Evolutionary conservation across 2,888 invertebrate species (phyloP).

Genomic region (Argyresthia goedartella): DNA sequence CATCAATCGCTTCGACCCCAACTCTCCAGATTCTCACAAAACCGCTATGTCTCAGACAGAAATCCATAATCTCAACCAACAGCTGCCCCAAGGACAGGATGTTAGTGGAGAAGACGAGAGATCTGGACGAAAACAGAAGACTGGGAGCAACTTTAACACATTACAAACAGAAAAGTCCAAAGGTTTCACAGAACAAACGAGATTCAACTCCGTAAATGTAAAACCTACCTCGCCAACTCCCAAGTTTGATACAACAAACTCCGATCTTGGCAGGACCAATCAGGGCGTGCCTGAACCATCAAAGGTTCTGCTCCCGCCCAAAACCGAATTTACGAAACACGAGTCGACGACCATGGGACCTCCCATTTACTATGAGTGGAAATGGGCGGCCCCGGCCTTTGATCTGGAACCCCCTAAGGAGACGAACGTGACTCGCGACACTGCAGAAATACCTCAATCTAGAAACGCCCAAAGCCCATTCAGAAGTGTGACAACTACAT

Average conservation of each 20-base stretch:
- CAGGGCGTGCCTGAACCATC: slow-evolving; percentile 25
- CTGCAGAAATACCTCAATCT: slow-evolving; percentile 22
- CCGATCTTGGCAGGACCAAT: background rate
- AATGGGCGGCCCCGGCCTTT: slow-evolving; percentile 74
- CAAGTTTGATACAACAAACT: slow-evolving; percentile 1
- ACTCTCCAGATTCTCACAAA: slow-evolving; percentile 40
- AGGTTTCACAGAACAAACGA: slow-evolving; percentile 23
- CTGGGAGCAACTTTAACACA: slow-evolving; percentile 35
- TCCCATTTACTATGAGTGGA: slow-evolving; percentile 75
- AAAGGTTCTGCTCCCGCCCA: slow-evolving; percentile 65
- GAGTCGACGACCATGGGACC: slow-evolving; percentile 71
- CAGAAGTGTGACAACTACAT: slow-evolving; percentile 37
- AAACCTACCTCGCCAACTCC: slow-evolving; percentile 25
- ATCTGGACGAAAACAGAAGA: slow-evolving; percentile 38
- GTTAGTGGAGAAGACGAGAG: slow-evolving; percentile 51
- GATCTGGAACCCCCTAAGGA: slow-evolving; percentile 68
- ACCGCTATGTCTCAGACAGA: slow-evolving; percentile 52
- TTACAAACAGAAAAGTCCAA: slow-evolving; percentile 36
- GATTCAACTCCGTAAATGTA: slow-evolving; percentile 38
- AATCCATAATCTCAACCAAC: slow-evolving; percentile 46
- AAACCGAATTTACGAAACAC: slow-evolving; percentile 43
- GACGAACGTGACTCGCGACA: slow-evolving; percentile 39
- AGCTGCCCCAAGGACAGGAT: slow-evolving; percentile 42
- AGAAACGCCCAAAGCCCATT: slow-evolving; percentile 39
- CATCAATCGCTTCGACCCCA: slow-evolving; percentile 60